A percentile compares a stretch with the other conserved stretches of the same genome.
Conservation (phyloP, 2,113 vertebrate species). For the Morphnarchus princeps region DNA sequence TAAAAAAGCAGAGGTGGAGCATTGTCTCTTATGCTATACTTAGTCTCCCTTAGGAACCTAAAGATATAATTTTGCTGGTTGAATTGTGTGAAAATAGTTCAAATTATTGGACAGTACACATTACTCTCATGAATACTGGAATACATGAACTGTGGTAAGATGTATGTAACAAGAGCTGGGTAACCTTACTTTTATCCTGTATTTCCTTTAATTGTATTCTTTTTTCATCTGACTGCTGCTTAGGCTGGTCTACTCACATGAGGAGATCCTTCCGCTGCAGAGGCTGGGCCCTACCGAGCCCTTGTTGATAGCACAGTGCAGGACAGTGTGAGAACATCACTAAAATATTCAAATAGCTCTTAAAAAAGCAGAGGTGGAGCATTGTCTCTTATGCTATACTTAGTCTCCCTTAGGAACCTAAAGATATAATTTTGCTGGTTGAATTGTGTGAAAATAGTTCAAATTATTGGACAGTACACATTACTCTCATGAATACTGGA, state of each 20-base stretch:
- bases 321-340: background rate
- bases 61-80: background rate
- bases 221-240: background rate
- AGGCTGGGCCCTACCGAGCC: background rate
- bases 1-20: background rate
- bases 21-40: background rate
- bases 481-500: background rate
- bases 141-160: background rate
- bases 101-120: background rate
- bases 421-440: background rate
- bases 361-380: background rate
- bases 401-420: conserved; percentile 18
- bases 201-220: background rate
- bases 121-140: background rate
- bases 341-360: background rate
- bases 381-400: background rate
- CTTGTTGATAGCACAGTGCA: background rate
- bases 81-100: background rate
- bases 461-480: background rate
- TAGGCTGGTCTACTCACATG: background rate
- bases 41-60: conserved; percentile 18
- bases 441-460: background rate
- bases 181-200: background rate
- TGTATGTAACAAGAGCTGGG: background rate
- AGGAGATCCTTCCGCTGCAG: background rate